Conservation (phyloP, 2,797 vertebrate species). For the Trichosurus vulpecula region DNA sequence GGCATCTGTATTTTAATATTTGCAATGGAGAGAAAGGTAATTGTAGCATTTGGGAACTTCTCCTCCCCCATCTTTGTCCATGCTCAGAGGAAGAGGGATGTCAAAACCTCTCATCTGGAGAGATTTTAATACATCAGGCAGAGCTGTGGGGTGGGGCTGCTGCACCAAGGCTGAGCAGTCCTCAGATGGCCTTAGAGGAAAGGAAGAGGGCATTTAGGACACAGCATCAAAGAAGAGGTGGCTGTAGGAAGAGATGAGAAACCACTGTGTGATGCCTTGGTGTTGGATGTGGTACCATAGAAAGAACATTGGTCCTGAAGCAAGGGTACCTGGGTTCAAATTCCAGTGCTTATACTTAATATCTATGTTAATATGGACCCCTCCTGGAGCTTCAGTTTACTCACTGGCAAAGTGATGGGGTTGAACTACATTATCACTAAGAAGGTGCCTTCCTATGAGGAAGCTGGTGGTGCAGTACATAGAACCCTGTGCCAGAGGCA, state of each 20-base stretch:
- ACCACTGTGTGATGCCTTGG: neutral
- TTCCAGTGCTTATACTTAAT: neutral
- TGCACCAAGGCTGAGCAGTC: neutral
- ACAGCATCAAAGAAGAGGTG: neutral
- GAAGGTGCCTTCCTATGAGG: neutral
- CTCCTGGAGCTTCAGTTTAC: neutral
- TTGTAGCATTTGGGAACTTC: constrained; percentile 19
- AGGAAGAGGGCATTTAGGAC: neutral
- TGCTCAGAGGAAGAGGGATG: neutral
- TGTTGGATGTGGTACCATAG: neutral
- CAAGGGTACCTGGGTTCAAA: neutral
- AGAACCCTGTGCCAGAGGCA: no score
- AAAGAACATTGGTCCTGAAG: neutral
- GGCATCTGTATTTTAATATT: constrained; percentile 44
- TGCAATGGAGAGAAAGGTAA: constrained; percentile 26
- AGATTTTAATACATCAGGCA: neutral
- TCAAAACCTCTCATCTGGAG: neutral
- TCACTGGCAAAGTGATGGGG: neutral
- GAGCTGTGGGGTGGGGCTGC: neutral
- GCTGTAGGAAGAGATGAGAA: neutral
- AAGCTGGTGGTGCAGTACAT: neutral
- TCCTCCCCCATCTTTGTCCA: neutral
- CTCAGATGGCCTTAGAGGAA: neutral
- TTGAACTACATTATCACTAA: neutral
- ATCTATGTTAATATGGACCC: neutral